Conservation (phyloP, 92 coral and sea anemone genomes). For the Epizoanthus stellaris region DNA sequence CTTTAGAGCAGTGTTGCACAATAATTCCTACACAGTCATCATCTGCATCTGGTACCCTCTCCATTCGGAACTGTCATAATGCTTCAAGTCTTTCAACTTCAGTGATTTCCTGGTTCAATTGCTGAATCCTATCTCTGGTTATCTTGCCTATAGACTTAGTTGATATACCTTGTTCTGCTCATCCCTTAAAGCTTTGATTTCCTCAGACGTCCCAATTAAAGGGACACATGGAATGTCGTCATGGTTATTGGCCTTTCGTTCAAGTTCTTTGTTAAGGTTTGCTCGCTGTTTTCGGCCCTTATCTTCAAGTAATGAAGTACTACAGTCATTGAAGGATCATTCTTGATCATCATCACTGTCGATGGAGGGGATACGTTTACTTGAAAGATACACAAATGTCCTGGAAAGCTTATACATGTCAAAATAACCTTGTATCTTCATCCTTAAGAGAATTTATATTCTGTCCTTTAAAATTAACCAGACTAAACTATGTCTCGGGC, state of each 20-base stretch:
- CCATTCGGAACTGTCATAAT: neutral
- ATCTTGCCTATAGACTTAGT: neutral
- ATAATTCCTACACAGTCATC: neutral
- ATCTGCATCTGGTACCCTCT: neutral
- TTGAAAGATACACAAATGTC: slow-evolving; percentile 23
- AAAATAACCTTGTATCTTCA: slow-evolving; percentile 4
- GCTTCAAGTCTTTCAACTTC: neutral
- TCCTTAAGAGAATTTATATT: neutral
- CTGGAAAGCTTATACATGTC: slow-evolving; percentile 34
- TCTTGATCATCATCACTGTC: slow-evolving; percentile 15
- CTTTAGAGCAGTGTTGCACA: slow-evolving; percentile 8
- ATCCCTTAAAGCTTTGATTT: slow-evolving; percentile 1
- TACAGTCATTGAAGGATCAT: neutral
- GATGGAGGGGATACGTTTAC: neutral
- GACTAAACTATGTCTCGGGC: slow-evolving; percentile 17
- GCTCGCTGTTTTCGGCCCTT: neutral
- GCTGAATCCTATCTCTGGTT: neutral
- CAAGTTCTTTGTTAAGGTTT: slow-evolving; percentile 5
- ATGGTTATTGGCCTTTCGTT: neutral
- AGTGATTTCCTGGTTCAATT: neutral
- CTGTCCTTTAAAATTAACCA: slow-evolving; percentile 37
- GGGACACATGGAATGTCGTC: neutral
- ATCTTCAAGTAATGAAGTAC: slow-evolving; percentile 2
- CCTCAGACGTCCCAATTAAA: slow-evolving; percentile 6
- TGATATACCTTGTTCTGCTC: neutral